Evolutionary conservation across 1,140 invertebrate genomes (phyloP).

Genomic region (Bombus terrestris): DNA sequence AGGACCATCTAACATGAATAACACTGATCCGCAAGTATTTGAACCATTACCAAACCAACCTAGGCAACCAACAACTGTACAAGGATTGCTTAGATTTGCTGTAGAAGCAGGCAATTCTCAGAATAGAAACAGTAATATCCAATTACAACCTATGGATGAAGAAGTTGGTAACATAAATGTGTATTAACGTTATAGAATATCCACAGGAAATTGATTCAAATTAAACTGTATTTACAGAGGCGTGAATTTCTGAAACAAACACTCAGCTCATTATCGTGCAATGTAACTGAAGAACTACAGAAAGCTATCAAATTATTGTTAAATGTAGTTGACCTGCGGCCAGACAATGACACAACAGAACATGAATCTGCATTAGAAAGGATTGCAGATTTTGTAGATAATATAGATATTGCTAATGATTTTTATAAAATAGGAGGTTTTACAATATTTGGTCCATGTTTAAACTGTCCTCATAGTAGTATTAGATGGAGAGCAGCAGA

Average conservation of each 20-base stretch:
- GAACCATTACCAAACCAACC: conserved; percentile 75
- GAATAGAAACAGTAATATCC: conserved; percentile 81
- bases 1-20: conserved; percentile 62
- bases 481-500: conserved; percentile 86
- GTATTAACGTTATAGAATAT: background rate
- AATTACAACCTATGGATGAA: conserved; percentile 84
- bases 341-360: conserved; percentile 83
- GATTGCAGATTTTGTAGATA: conserved; percentile 86
- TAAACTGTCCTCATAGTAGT: conserved; percentile 85
- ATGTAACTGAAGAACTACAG: conserved; percentile 86
- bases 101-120: conserved; percentile 85
- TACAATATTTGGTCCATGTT: conserved; percentile 85
- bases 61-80: conserved; percentile 79
- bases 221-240: conserved; percentile 82
- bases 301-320: conserved; percentile 85
- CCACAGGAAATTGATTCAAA: background rate
- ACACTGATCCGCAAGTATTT: conserved; percentile 6
- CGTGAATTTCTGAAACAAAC: conserved; percentile 88
- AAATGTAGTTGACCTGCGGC: conserved; percentile 80
- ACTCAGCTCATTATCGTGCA: conserved; percentile 86
- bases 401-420: conserved; percentile 90
- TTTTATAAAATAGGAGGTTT: conserved; percentile 93
- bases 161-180: conserved; percentile 79
- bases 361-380: conserved; percentile 85
- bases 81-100: conserved; percentile 86